phyloP scores from a whole-genome alignment of 2,113 vertebrate genomes.

The Damaliscus lunatus region DNA sequence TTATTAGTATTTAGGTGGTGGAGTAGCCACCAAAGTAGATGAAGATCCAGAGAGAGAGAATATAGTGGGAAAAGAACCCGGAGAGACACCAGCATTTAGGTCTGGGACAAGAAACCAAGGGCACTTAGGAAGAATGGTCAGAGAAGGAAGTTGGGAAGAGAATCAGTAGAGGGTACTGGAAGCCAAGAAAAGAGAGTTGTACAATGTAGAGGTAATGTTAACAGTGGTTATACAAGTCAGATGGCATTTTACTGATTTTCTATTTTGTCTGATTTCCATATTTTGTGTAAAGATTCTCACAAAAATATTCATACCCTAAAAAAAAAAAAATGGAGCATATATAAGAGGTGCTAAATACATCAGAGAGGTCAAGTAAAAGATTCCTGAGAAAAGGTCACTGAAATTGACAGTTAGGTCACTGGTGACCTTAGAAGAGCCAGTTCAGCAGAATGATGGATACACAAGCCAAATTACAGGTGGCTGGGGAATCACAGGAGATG shows the following conservation, averaged over 20 bases:
- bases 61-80: neutral
- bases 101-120: neutral
- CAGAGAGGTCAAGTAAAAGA: neutral
- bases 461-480: neutral
- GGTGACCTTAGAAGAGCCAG: neutral
- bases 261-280: conserved; percentile 9
- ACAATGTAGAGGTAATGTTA: neutral
- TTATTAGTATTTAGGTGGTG: neutral
- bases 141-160: neutral
- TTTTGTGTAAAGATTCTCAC: neutral
- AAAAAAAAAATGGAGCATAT: neutral
- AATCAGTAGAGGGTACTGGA: neutral
- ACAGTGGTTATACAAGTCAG: neutral
- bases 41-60: neutral
- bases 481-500: neutral
- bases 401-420: neutral
- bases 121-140: neutral
- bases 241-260: neutral
- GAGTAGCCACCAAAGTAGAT: neutral
- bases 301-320: neutral
- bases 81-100: neutral
- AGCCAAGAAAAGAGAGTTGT: neutral
- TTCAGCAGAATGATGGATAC: neutral
- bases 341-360: neutral
- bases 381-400: neutral